A percentile compares a stretch with the other conserved stretches of the same genome.
These are phyloP conservation scores for Empis livida DNA, from an alignment of 2,888 invertebrate genomes.

Conservation along the genomic window DNA sequence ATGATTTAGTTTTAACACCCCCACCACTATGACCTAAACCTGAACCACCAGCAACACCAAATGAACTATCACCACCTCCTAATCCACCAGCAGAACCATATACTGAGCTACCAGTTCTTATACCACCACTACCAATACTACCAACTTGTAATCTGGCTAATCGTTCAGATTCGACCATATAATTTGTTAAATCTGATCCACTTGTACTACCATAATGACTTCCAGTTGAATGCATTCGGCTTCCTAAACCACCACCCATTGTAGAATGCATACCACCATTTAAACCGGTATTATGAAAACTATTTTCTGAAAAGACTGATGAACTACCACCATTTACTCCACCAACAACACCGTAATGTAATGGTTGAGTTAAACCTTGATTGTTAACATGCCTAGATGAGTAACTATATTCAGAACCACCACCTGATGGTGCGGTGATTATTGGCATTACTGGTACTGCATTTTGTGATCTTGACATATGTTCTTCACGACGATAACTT, in stretches of 20 bases:
- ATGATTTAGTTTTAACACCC: conserved; percentile 27
- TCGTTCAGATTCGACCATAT: conserved; percentile 29
- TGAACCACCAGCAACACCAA: conserved; percentile 7
- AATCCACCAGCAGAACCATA: conserved; percentile 5
- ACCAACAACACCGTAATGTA: conserved; percentile 4
- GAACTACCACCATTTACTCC: conserved; percentile 6
- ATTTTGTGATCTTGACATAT: conserved; percentile 9
- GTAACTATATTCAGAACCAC: conserved; percentile 12
- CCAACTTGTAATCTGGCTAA: conserved; percentile 28
- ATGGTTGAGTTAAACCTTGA: conserved; percentile 5
- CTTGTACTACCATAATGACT: not conserved
- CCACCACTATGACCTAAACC: conserved; percentile 12
- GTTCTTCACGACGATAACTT: conserved; percentile 20
- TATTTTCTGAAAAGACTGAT: conserved; percentile 7
- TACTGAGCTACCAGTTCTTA: conserved; percentile 20
- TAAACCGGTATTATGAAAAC: conserved; percentile 2
- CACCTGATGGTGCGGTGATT: conserved; percentile 8
- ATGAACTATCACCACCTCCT: conserved; percentile 8
- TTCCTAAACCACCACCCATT: conserved; percentile 7
- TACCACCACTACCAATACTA: conserved; percentile 17
- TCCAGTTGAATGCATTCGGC: conserved; percentile 10
- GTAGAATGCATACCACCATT: conserved; percentile 2
- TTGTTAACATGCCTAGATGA: conserved; percentile 6
- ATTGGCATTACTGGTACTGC: conserved; percentile 8
- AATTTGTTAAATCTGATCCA: conserved; percentile 17